Evolutionary conservation across 2,888 invertebrate species (phyloP).

Genomic region (Chrysolina oricalcia): DNA sequence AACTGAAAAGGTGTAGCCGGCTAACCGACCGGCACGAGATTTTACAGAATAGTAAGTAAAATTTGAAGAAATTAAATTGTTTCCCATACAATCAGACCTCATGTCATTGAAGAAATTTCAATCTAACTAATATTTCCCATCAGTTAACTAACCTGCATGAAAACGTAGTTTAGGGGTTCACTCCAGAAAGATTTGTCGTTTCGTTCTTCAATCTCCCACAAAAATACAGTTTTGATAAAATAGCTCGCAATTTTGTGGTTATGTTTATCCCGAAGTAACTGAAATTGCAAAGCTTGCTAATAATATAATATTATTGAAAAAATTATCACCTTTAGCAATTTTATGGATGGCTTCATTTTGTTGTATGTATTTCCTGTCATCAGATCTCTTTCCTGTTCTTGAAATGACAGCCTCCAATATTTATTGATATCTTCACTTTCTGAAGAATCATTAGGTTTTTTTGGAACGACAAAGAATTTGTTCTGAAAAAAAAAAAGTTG

Average conservation of each 20-base stretch:
- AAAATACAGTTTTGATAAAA: constrained; percentile 71
- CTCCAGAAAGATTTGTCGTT: constrained; percentile 57
- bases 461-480: constrained; percentile 66
- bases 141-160: constrained; percentile 62
- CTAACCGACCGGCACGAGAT: no score
- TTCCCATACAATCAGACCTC: no score
- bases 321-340: constrained; percentile 63
- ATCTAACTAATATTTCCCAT: no score
- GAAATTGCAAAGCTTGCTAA: constrained; percentile 45
- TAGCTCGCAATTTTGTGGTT: constrained; percentile 70
- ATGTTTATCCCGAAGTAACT: constrained; percentile 70
- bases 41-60: no score
- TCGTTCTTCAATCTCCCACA: constrained; percentile 64
- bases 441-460: constrained; percentile 58
- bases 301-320: constrained; percentile 30
- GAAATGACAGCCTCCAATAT: constrained; percentile 70
- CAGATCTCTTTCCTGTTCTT: constrained; percentile 68
- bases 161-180: constrained; percentile 61
- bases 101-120: no score
- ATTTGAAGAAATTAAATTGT: no score
- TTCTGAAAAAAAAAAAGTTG: constrained; percentile 53
- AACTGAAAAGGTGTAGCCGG: no score
- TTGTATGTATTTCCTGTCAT: constrained; percentile 56
- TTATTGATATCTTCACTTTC: constrained; percentile 43
- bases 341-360: constrained; percentile 65